phyloP scores from a whole-genome alignment of 2,113 vertebrate genomes.

The Seriola dumerili region DNA sequence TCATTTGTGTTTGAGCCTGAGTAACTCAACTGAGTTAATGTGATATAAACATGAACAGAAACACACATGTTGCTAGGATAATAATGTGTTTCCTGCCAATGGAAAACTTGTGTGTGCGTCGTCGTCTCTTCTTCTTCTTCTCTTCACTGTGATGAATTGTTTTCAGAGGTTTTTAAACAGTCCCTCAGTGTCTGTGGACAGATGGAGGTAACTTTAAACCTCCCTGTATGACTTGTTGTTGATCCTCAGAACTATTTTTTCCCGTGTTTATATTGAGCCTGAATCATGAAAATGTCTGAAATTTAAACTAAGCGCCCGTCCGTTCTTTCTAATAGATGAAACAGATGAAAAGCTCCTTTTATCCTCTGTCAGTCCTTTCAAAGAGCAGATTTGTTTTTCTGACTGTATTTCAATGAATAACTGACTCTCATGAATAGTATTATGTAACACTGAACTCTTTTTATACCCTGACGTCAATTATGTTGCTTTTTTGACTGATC shows the following conservation, averaged over 20 bases:
- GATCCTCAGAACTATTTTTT: not conserved
- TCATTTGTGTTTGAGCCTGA: not conserved
- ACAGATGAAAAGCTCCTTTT: slow-evolving; percentile 27
- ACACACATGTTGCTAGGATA: not conserved
- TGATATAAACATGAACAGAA: too few species aligned
- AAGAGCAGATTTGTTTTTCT: slow-evolving; percentile 4
- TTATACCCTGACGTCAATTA: not conserved
- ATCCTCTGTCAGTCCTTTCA: not conserved
- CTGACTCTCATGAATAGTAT: not conserved
- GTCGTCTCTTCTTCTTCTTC: not conserved
- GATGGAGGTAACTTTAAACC: not conserved
- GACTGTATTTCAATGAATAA: slow-evolving; percentile 20
- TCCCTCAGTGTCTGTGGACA: not conserved
- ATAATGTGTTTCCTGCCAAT: not conserved
- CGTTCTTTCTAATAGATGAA: slow-evolving; percentile 12
- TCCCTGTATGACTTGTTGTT: not conserved
- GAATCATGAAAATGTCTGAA: slow-evolving; percentile 34
- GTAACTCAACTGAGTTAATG: not conserved
- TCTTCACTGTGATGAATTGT: not conserved
- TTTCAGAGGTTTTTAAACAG: not conserved
- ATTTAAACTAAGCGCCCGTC: not conserved
- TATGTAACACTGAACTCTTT: slow-evolving; percentile 11
- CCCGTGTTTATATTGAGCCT: slow-evolving; percentile 8
- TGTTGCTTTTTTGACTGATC: not conserved
- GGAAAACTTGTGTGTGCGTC: not conserved